Conservation (phyloP, 2,797 vertebrate genomes). For the Hafferia zeledoni region DNA sequence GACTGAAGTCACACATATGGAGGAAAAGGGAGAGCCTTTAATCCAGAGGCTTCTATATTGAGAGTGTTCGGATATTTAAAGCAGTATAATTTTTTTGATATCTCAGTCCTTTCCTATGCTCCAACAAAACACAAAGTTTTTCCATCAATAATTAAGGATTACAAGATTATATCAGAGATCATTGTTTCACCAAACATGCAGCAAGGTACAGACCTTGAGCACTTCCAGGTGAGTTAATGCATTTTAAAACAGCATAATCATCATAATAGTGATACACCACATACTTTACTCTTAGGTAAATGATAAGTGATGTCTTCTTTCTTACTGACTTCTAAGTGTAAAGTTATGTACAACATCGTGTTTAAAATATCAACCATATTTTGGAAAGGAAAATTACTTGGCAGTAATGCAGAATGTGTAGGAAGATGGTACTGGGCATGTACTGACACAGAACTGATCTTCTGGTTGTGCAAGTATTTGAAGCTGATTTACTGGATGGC, state of each 20-base stretch:
- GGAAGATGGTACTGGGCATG: neutral
- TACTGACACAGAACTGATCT: neutral
- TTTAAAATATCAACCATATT: neutral
- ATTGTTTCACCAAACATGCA: neutral
- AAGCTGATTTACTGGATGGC: neutral
- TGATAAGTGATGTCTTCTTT: neutral
- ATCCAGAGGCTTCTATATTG: neutral
- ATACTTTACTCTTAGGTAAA: neutral
- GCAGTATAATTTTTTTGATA: neutral
- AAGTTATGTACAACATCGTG: rapidly evolving
- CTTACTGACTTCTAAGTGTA: neutral
- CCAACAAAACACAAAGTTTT: neutral
- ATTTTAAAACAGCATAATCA: neutral
- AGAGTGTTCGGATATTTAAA: neutral
- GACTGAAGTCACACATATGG: neutral
- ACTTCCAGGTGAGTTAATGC: neutral
- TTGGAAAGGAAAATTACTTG: neutral
- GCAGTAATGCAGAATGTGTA: neutral
- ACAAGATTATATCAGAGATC: neutral
- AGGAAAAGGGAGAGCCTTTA: neutral
- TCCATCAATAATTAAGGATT: neutral
- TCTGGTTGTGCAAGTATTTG: neutral
- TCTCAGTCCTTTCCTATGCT: neutral
- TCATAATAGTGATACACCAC: neutral
- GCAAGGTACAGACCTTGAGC: neutral